Evolutionary conservation across 2,888 invertebrate species (phyloP).

Genomic region (Sthenelais limicola): DNA sequence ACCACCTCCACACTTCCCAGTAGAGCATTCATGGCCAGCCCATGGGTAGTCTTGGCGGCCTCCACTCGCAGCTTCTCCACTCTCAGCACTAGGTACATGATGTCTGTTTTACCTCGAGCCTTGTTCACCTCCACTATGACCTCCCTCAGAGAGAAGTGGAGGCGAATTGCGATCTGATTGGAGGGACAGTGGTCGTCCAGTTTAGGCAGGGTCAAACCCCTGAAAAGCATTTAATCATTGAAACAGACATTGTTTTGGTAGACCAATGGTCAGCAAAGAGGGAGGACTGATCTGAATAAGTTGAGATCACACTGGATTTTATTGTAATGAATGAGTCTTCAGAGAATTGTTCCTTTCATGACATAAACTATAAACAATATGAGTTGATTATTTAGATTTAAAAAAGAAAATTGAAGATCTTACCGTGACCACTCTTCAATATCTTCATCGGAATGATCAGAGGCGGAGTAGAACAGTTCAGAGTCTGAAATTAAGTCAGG

Average conservation of each 20-base stretch:
- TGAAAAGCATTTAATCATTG: slow-evolving; percentile 44
- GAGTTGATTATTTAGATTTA: neutral
- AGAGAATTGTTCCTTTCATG: no score
- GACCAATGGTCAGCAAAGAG: neutral
- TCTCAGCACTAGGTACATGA: slow-evolving; percentile 83
- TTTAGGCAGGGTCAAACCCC: slow-evolving; percentile 84
- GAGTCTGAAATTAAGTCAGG: slow-evolving; percentile 53
- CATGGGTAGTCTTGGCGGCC: slow-evolving; percentile 84
- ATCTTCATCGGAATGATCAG: slow-evolving; percentile 82
- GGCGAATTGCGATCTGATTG: slow-evolving; percentile 81
- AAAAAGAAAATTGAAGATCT: slow-evolving; percentile 26
- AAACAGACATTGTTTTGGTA: neutral
- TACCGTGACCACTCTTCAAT: slow-evolving; percentile 80
- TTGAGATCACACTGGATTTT: no score
- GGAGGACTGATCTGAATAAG: no score
- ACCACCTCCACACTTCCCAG: slow-evolving; percentile 79
- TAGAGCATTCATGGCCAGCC: slow-evolving; percentile 83
- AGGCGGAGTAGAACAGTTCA: slow-evolving; percentile 75
- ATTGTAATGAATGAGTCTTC: no score
- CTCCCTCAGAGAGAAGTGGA: slow-evolving; percentile 83
- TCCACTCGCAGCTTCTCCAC: slow-evolving; percentile 79
- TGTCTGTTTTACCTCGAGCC: slow-evolving; percentile 51
- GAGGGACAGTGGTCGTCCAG: slow-evolving; percentile 87
- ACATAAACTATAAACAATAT: no score
- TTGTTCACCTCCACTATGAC: slow-evolving; percentile 78